Evolutionary conservation across 2,888 invertebrate genomes (phyloP).

Genomic region (Sussaba pulchella): DNA sequence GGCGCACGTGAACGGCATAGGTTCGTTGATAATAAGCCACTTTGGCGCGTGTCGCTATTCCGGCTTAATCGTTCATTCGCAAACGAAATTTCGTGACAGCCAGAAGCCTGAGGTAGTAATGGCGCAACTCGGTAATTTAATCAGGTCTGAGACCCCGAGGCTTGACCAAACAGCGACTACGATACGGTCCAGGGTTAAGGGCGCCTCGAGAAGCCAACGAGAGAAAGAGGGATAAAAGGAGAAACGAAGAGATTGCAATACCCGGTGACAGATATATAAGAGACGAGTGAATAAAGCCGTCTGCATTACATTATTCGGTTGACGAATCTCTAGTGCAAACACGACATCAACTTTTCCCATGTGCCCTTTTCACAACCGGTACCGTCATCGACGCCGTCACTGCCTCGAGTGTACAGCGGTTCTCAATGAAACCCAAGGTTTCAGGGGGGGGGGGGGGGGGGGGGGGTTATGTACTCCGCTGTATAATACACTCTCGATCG

Average conservation of each 20-base stretch:
- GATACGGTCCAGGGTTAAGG: neutral
- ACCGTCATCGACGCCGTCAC: neutral
- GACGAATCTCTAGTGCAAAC: conserved; percentile 83
- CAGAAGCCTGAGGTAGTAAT: conserved; percentile 62
- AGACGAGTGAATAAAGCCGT: conserved; percentile 81
- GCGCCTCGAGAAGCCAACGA: neutral
- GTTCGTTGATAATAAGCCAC: neutral
- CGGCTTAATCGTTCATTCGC: too few species aligned
- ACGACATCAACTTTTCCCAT: conserved; percentile 84
- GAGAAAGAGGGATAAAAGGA: conserved; percentile 4
- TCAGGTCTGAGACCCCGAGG: conserved; percentile 75
- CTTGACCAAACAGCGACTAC: conserved; percentile 72
- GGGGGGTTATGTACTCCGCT: too few species aligned
- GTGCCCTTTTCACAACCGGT: conserved; percentile 70
- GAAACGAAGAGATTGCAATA: conserved; percentile 73
- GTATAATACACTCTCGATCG: conserved; percentile 57
- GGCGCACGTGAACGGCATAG: neutral
- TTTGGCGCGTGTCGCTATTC: neutral
- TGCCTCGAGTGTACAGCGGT: conserved; percentile 58
- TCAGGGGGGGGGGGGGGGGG: too few species aligned
- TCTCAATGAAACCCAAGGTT: conserved; percentile 63
- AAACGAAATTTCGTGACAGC: too few species aligned
- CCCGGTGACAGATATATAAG: conserved; percentile 83
- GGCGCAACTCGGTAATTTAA: conserved; percentile 80
- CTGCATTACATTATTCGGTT: conserved; percentile 82